phyloP scores from a whole-genome alignment of 2,113 vertebrate species.

The Nyctibius bracteatus region DNA sequence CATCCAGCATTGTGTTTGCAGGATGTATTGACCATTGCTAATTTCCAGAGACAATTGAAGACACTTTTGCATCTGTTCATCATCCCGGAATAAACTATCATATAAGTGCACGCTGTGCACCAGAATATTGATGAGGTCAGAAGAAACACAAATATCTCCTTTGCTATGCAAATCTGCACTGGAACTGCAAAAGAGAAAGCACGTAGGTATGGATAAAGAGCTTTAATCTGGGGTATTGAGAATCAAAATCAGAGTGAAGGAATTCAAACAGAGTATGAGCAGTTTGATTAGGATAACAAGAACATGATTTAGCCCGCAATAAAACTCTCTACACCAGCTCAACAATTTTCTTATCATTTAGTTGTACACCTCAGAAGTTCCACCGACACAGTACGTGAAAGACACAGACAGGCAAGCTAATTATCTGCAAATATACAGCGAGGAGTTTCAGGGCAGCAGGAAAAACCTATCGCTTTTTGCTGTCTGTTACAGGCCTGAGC shows the following conservation, averaged over 20 bases:
- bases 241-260: constrained; percentile 36
- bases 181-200: constrained; percentile 17
- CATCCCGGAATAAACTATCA: constrained; percentile 46
- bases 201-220: constrained; percentile 51
- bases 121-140: constrained; percentile 49
- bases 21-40: constrained; percentile 56
- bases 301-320: background rate
- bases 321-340: background rate
- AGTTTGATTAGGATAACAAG: background rate
- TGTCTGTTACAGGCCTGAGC: background rate
- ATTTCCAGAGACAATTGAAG: constrained; percentile 67
- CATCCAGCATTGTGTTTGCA: constrained; percentile 35
- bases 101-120: constrained; percentile 30
- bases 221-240: constrained; percentile 24
- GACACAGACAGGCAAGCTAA: background rate
- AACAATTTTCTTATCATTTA: background rate
- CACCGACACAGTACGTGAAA: background rate
- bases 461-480: background rate
- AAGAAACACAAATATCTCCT: constrained; percentile 28
- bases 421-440: background rate
- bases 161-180: constrained; percentile 25
- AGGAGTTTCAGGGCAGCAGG: constrained; percentile 9
- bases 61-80: constrained; percentile 59
- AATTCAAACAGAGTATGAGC: background rate
- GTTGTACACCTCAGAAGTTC: background rate